Conservation (phyloP, 1,140 invertebrate species). For the Rhynchophorus ferrugineus region DNA sequence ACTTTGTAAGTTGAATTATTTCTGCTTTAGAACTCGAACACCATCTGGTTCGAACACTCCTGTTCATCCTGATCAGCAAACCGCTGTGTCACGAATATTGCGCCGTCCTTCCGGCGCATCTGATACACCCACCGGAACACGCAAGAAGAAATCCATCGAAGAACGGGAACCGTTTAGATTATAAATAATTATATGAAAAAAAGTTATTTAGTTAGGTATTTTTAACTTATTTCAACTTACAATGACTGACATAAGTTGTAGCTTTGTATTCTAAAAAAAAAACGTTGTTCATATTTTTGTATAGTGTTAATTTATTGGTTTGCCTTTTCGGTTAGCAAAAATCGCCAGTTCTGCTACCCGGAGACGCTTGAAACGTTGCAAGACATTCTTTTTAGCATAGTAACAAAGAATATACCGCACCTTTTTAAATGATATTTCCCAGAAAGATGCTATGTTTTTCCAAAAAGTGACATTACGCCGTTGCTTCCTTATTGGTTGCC, state of each 20-base stretch:
- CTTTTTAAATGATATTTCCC: slow-evolving; percentile 10
- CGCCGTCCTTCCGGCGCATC: slow-evolving; percentile 60
- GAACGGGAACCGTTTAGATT: slow-evolving; percentile 59
- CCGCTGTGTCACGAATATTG: slow-evolving; percentile 54
- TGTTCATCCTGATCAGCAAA: slow-evolving; percentile 51
- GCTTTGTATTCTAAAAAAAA: slow-evolving; percentile 32
- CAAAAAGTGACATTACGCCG: not conserved
- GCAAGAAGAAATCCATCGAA: slow-evolving; percentile 47
- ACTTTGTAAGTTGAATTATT: no score
- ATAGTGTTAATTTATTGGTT: slow-evolving; percentile 32
- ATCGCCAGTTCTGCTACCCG: slow-evolving; percentile 32
- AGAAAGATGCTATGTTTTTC: slow-evolving; percentile 12
- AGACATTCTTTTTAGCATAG: slow-evolving; percentile 21
- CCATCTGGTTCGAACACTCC: slow-evolving; percentile 63
- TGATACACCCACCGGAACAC: slow-evolving; percentile 48
- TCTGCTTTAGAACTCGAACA: slow-evolving; percentile 54
- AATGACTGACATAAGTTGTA: slow-evolving; percentile 38
- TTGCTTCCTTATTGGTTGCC: slow-evolving; percentile 27
- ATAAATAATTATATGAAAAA: slow-evolving; percentile 39
- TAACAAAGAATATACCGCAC: slow-evolving; percentile 19
- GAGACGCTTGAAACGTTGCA: slow-evolving; percentile 16
- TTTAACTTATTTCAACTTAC: slow-evolving; percentile 35
- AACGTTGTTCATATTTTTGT: slow-evolving; percentile 39
- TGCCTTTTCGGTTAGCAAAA: slow-evolving; percentile 20
- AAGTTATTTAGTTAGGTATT: slow-evolving; percentile 8